These are phyloP conservation scores for Oligia strigilis DNA, from an alignment of 2,888 invertebrate species.

Conservation along the genomic window DNA sequence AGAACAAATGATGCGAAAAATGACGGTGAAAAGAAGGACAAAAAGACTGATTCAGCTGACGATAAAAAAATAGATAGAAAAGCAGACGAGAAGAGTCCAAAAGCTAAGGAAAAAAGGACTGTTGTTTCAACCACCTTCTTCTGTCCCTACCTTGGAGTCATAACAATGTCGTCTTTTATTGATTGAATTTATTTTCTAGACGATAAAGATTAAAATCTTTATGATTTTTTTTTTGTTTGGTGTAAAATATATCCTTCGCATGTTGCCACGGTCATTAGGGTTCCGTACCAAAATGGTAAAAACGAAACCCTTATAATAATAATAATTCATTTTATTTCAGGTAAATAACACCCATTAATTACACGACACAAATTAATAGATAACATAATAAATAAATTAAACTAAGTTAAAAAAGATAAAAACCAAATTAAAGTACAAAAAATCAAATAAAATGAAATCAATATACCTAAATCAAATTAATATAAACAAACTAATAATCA, in stretches of 20 bases:
- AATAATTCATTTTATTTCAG: no score
- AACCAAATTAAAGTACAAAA: no score
- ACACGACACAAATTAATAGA: no score
- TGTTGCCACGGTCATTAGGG: neutral
- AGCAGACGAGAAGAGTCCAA: neutral
- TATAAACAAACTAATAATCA: no score
- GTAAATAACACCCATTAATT: no score
- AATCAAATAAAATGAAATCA: no score
- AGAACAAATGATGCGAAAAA: neutral
- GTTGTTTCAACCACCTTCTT: conserved; percentile 77
- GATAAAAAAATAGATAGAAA: neutral
- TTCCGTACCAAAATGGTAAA: no score
- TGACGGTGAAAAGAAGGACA: neutral
- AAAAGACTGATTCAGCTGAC: neutral
- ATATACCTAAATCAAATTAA: no score
- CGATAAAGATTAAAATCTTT: conserved; percentile 14
- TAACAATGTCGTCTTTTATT: conserved; percentile 75
- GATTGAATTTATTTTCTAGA: conserved; percentile 59
- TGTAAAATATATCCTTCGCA: neutral
- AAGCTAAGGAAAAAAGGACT: conserved; percentile 36
- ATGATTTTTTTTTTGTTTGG: neutral
- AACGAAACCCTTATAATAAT: no score
- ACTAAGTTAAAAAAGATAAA: no score
- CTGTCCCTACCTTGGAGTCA: conserved; percentile 83
- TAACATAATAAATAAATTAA: no score